Conservation (phyloP, 2,888 invertebrate species). For the Leptinotarsa juncta region DNA sequence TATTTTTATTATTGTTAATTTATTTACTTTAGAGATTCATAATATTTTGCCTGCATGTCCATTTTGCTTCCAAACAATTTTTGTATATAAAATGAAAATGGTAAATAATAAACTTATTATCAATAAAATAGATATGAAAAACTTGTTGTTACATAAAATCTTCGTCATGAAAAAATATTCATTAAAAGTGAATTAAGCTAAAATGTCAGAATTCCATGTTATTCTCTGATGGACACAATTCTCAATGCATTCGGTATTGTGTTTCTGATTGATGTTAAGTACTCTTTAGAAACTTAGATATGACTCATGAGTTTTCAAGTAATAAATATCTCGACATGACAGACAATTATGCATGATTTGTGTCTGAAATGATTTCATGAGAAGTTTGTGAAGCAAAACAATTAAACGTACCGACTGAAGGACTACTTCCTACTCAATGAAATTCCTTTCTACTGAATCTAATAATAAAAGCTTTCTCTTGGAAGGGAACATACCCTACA, state of each 20-base stretch:
- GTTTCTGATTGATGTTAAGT: no score
- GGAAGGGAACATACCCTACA: background rate
- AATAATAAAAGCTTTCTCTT: conserved; percentile 1
- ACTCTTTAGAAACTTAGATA: background rate
- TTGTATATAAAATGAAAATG: no score
- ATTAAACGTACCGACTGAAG: background rate
- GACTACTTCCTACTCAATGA: background rate
- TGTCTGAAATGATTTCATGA: background rate
- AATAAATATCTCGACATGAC: background rate
- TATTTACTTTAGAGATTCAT: no score
- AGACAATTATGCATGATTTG: conserved; percentile 1
- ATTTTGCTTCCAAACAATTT: no score
- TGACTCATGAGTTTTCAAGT: background rate
- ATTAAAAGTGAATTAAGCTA: background rate
- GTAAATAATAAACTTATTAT: no score
- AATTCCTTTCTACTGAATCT: background rate
- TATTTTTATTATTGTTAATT: no score
- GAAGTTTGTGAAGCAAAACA: background rate
- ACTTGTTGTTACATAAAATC: background rate
- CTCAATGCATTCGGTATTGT: no score
- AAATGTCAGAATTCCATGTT: background rate
- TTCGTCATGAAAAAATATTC: background rate
- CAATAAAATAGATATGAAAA: no score
- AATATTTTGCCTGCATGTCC: no score
- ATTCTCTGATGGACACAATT: background rate